These are phyloP conservation scores for Pandemis cinnamomeana DNA, from an alignment of 2,888 invertebrate genomes.

Conservation along the genomic window DNA sequence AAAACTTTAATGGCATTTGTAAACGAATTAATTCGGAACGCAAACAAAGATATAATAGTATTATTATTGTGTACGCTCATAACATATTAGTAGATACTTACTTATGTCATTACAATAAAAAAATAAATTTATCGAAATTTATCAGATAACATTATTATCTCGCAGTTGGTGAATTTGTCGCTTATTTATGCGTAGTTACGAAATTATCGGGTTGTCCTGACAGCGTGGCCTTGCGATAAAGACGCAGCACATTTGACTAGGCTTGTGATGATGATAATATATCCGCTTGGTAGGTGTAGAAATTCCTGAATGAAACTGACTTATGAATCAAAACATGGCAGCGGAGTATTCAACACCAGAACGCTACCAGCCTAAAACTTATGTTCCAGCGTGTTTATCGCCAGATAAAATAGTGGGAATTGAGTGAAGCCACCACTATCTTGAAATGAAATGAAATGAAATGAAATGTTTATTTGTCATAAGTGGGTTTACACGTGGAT, in stretches of 20 bases:
- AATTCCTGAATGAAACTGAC: not conserved
- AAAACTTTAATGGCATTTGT: not conserved
- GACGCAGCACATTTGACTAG: not conserved
- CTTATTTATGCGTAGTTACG: constrained; percentile 3
- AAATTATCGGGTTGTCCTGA: not conserved
- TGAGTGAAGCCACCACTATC: no score
- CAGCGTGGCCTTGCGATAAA: not conserved
- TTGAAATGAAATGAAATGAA: no score
- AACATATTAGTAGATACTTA: not conserved
- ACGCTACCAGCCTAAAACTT: not conserved
- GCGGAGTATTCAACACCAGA: not conserved
- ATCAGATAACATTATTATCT: not conserved
- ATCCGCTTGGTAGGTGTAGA: not conserved
- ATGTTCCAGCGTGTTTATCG: no score
- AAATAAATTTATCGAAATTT: not conserved
- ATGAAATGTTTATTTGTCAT: no score
- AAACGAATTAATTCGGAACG: not conserved
- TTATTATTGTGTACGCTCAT: constrained; percentile 1
- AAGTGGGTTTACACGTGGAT: no score
- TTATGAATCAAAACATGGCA: not conserved
- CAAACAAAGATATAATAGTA: not conserved
- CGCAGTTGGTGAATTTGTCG: not conserved
- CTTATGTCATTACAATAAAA: not conserved
- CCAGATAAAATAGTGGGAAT: no score
- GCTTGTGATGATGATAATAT: no score